Base-by-base conservation (phyloP, 1,140 invertebrate genomes). In the Melanaphis sacchari region DNA sequence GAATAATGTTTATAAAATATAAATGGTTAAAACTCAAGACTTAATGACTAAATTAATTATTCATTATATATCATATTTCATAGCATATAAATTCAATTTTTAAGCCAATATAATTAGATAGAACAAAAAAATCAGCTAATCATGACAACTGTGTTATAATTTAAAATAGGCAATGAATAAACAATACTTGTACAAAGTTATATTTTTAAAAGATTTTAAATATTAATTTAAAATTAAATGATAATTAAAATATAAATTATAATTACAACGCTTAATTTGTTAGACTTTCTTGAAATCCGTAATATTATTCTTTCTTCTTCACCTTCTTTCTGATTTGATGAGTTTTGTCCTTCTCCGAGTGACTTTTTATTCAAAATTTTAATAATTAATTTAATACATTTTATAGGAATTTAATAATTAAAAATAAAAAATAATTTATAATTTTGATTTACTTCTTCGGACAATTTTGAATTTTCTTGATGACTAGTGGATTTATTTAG, bases 211-310 rank as follows among this genome's bases (percentile, higher is more conserved):
- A 18, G 15, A 36, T n/a, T n/a, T n/a, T n/a, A 54, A 54, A 7
- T 26, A 54, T 54, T 1, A 9, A 18, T 18, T 76, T 76, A 82
- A 81, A 76, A 82, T 38, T 82, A 82, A 82, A 82, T 82, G 22
- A 81, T 36, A 76, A 82, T 38, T 81, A 81, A 82, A 82, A 81
- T 81, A 81, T 81, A 81, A 81, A 38, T 82, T 22, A 40, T 82
- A 82, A 40, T 82, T 82, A 82, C 81, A 40, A 82, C 36, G 38
- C 21, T 36, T 40, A 82, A 82, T 82, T 36, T 82, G 81, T 82
- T 82, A 18, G 5, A 76, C 59, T 76, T 82, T 38, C 81, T 38
- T 24, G 81, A 82, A 24, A 36, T 82, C 4, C 59, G 31, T 76
- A 76, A 76, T 76, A 76, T 76, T 76, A 76, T 76, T 3, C 59